These are phyloP conservation scores for Camponotus pennsylvanicus DNA, from an alignment of 1,140 invertebrate genomes.

Conservation along the genomic window DNA sequence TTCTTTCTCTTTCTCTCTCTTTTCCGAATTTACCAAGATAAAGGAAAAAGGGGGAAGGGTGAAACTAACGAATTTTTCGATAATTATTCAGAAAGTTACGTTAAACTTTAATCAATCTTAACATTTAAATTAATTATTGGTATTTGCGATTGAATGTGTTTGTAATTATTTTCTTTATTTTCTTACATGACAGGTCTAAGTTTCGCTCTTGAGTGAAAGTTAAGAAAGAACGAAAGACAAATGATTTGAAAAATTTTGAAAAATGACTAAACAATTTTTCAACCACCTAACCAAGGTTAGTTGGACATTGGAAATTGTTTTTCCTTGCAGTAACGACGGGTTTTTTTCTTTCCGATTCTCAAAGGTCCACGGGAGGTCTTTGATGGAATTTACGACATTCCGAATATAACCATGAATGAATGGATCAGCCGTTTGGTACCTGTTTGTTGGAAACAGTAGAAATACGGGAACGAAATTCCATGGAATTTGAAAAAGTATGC, in stretches of 20 bases:
- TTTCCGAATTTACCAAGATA: neutral
- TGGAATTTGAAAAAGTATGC: too few relatives aligned
- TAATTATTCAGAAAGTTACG: neutral
- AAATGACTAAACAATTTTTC: neutral
- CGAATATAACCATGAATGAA: slow-evolving; percentile 3
- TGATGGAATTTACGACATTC: neutral
- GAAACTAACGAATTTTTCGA: neutral
- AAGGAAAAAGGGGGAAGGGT: neutral
- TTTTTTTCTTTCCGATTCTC: neutral
- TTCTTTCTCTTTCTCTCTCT: neutral
- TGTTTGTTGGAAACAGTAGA: neutral
- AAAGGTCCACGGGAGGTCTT: neutral
- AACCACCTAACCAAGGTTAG: neutral
- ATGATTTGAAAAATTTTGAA: too few relatives aligned
- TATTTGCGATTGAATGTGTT: neutral
- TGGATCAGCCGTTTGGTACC: neutral
- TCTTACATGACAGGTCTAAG: neutral
- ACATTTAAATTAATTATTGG: neutral
- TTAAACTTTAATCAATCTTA: neutral
- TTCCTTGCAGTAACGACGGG: too few relatives aligned
- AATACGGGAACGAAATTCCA: neutral
- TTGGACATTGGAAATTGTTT: neutral
- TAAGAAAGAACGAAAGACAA: neutral
- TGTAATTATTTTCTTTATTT: neutral
- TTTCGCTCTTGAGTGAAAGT: neutral